Conservation (phyloP, 1,140 invertebrate genomes). For the Drosophila ercepeae region DNA sequence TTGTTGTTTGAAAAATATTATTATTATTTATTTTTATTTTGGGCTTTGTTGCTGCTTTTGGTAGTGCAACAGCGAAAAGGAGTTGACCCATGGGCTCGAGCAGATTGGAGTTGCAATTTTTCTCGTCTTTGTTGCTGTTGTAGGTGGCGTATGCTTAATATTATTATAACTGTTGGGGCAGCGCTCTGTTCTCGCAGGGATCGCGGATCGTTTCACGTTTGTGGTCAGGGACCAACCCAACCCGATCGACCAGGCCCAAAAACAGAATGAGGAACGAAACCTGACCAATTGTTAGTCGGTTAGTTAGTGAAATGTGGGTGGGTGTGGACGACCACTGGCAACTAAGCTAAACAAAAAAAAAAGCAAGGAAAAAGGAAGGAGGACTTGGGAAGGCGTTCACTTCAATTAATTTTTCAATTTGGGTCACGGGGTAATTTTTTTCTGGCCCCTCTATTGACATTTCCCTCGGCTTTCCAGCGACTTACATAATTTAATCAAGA, state of each 20-base stretch:
- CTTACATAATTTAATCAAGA: conserved; percentile 67
- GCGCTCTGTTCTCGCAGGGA: conserved; percentile 21
- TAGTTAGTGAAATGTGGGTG: conserved; percentile 78
- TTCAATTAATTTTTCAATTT: conserved; percentile 80
- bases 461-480: conserved; percentile 17
- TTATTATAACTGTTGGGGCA: conserved; percentile 75
- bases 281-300: conserved; percentile 74
- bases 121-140: conserved; percentile 44
- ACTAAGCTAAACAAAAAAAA: not conserved
- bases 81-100: conserved; percentile 51
- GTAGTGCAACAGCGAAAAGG: conserved; percentile 57
- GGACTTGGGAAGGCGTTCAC: conserved; percentile 56
- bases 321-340: conserved; percentile 34
- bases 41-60: conserved; percentile 4
- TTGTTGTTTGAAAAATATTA: conserved; percentile 78
- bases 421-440: conserved; percentile 50
- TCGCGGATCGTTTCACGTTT: conserved; percentile 56
- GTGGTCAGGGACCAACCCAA: conserved; percentile 76
- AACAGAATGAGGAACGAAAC: conserved; percentile 31
- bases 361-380: conserved; percentile 21
- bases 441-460: conserved; percentile 39
- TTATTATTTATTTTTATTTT: conserved; percentile 68
- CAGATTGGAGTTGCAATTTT: conserved; percentile 48
- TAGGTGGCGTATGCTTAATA: conserved; percentile 80
- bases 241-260: conserved; percentile 44